Conservation (phyloP, 1,140 invertebrate genomes). For the Drusus annulatus region DNA sequence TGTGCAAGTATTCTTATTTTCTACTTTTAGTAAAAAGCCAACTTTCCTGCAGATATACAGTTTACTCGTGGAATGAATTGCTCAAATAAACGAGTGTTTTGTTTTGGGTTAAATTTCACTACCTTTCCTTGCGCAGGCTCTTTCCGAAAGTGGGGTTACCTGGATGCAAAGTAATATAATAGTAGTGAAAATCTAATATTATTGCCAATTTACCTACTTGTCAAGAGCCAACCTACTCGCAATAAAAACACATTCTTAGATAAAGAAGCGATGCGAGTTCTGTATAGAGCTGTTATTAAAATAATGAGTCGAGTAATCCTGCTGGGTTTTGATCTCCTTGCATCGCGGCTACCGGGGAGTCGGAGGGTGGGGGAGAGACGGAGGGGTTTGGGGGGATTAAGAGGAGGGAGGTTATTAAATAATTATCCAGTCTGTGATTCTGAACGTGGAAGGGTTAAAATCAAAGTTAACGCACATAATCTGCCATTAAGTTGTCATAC, state of each 20-base stretch:
- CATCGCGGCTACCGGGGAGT: neutral
- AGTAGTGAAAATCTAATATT: neutral
- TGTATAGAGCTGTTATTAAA: conserved; percentile 50
- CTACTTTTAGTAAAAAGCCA: no score
- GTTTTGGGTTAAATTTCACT: no score
- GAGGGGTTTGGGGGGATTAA: conserved; percentile 21
- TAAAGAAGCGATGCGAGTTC: neutral
- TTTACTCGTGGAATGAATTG: no score
- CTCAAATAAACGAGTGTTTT: no score
- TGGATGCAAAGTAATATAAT: no score
- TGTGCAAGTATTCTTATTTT: no score
- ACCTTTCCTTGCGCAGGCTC: no score
- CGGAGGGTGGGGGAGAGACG: neutral
- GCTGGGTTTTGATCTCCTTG: neutral
- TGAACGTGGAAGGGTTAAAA: conserved; percentile 50
- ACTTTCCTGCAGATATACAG: no score
- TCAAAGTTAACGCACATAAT: conserved; percentile 48
- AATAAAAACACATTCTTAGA: neutral
- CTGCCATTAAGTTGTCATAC: conserved; percentile 53
- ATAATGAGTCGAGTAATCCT: conserved; percentile 52
- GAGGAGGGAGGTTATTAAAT: conserved; percentile 55
- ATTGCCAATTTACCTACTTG: no score
- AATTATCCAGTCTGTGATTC: conserved; percentile 58
- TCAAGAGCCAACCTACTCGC: no score
- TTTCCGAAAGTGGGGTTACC: no score